phyloP scores from a whole-genome alignment of 1,140 invertebrate genomes.

The Pteromalus puparum region DNA sequence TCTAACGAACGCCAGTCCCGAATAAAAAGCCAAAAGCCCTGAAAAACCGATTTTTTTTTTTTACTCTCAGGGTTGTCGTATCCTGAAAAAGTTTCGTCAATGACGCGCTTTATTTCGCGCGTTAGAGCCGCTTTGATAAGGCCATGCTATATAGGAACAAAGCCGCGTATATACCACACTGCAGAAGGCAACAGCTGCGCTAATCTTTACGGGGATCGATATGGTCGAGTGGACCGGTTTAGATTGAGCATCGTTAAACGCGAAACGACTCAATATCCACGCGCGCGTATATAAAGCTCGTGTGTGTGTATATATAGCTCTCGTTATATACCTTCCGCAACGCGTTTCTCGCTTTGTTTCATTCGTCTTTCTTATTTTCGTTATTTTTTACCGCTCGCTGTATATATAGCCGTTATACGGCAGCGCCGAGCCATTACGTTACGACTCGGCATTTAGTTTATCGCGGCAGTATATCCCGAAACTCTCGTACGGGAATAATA shows the following conservation, averaged over 20 bases:
- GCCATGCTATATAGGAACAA: background rate
- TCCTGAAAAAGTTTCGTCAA: conserved; percentile 3
- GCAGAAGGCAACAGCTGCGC: background rate
- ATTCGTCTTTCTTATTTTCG: background rate
- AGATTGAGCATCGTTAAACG: conserved; percentile 47
- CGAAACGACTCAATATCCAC: conserved; percentile 42
- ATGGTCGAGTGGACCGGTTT: conserved; percentile 26
- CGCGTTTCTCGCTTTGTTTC: background rate
- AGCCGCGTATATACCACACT: background rate
- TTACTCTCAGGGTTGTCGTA: background rate
- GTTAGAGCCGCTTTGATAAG: conserved; percentile 17
- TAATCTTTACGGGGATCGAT: conserved; percentile 52
- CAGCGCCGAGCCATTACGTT: no score
- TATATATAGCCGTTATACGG: background rate
- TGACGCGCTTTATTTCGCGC: conserved; percentile 19
- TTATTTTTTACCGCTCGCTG: background rate
- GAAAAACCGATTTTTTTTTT: no score
- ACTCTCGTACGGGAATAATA: background rate
- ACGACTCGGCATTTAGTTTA: background rate
- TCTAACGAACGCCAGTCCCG: no score
- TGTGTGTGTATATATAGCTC: background rate
- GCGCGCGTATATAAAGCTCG: background rate
- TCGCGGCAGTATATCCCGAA: background rate
- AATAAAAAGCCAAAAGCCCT: no score
- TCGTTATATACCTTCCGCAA: background rate